Evolutionary conservation across 2,113 vertebrate genomes (phyloP).

Genomic region (Albula glossodonta): DNA sequence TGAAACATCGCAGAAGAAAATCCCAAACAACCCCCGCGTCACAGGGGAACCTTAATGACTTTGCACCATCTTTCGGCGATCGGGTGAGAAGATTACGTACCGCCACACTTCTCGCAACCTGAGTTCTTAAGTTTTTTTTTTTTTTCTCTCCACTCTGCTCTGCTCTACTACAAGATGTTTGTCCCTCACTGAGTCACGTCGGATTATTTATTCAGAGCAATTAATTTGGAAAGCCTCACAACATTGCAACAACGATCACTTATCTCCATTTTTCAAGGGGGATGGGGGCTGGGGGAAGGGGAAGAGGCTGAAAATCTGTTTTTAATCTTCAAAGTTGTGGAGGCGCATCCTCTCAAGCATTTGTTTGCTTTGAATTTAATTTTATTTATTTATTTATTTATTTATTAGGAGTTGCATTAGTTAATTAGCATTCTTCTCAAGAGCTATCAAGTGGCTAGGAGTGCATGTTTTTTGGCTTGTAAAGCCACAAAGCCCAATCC

Average conservation of each 20-base stretch:
- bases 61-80: no score
- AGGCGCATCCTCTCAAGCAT: not conserved
- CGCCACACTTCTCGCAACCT: not conserved
- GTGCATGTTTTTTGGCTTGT: not conserved
- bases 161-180: not conserved
- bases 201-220: conserved; percentile 25
- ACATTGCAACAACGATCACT: conserved; percentile 14
- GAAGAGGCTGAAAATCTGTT: not conserved
- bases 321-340: conserved; percentile 28
- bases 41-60: no score
- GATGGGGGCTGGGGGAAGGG: not conserved
- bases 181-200: not conserved
- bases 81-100: not conserved
- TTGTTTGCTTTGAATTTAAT: not conserved
- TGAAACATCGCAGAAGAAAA: no score
- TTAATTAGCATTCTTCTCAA: not conserved
- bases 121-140: not conserved
- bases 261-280: conserved; percentile 26
- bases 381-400: not conserved
- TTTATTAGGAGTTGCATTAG: not conserved
- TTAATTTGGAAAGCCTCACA: conserved; percentile 16
- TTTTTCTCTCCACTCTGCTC: not conserved
- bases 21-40: no score
- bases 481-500: not conserved
- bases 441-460: not conserved